These are phyloP conservation scores for Caenorhabditis japonica DNA, from an alignment of 2,888 invertebrate species.

Conservation along the genomic window DNA sequence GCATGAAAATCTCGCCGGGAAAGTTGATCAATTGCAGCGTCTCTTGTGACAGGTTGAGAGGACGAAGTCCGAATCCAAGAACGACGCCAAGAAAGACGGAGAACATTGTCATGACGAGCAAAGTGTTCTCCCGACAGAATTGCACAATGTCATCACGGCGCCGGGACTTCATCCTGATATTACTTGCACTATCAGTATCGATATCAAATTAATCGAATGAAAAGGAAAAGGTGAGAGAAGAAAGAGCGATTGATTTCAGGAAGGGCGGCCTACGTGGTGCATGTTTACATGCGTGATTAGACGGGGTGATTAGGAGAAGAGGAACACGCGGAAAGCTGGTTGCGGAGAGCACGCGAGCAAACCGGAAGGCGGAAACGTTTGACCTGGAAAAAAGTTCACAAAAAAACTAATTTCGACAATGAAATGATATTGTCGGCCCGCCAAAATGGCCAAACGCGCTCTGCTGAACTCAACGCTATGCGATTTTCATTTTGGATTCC, in stretches of 20 bases:
- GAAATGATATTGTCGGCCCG: too few species aligned
- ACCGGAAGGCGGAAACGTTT: constrained; percentile 35
- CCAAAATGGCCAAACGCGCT: too few species aligned
- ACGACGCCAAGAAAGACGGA: constrained; percentile 62
- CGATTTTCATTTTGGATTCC: too few species aligned
- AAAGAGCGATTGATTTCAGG: constrained; percentile 32
- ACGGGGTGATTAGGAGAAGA: constrained; percentile 15
- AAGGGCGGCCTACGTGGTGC: constrained; percentile 30
- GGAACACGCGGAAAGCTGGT: constrained; percentile 47
- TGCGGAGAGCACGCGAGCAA: constrained; percentile 7
- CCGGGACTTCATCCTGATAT: constrained; percentile 27
- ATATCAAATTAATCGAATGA: neutral
- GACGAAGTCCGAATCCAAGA: constrained; percentile 77
- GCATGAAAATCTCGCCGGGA: constrained; percentile 91
- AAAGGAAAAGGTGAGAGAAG: neutral
- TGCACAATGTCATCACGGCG: constrained; percentile 46
- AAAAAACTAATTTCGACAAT: too few species aligned
- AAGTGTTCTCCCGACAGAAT: constrained; percentile 60
- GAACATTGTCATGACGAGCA: constrained; percentile 64
- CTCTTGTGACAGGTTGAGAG: constrained; percentile 82
- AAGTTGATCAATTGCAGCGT: constrained; percentile 84
- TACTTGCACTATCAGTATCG: too few species aligned
- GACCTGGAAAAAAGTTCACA: too few species aligned
- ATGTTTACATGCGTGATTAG: constrained; percentile 42
- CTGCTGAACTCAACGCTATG: too few species aligned